These are phyloP conservation scores for Scaptomyza reducta DNA, from an alignment of 2,888 invertebrate species.

Conservation along the genomic window DNA sequence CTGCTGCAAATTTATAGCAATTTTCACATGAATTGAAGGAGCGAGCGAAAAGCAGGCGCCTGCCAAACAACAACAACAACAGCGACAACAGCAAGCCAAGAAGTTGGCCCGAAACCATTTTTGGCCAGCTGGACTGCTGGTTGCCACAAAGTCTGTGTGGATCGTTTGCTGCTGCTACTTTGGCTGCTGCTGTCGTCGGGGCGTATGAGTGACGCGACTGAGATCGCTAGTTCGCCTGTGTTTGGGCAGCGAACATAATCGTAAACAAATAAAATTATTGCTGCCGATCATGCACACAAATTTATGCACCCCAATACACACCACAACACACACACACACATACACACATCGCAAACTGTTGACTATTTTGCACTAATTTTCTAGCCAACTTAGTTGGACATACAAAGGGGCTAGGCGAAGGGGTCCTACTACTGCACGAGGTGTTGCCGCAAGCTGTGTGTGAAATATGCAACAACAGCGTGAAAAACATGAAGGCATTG, in stretches of 20 bases:
- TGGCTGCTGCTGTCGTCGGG: conserved; percentile 71
- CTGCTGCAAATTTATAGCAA: conserved; percentile 76
- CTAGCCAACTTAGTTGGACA: conserved; percentile 37
- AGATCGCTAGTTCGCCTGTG: conserved; percentile 70
- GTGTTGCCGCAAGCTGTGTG: conserved; percentile 80
- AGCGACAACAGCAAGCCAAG: conserved; percentile 20
- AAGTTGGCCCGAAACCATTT: conserved; percentile 25
- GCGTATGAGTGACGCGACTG: conserved; percentile 76
- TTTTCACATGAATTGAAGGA: conserved; percentile 78
- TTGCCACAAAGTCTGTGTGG: conserved; percentile 64
- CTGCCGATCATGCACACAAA: conserved; percentile 80
- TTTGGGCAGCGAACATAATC: conserved; percentile 78
- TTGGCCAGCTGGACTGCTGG: conserved; percentile 39
- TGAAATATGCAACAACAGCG: conserved; percentile 79
- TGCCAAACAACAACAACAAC: conserved; percentile 48
- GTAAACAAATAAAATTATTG: conserved; percentile 81
- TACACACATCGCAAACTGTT: conserved; percentile 6
- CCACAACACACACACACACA: conserved; percentile 15
- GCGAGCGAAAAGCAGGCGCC: conserved; percentile 66
- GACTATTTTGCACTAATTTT: conserved; percentile 75
- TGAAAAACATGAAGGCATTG: conserved; percentile 75
- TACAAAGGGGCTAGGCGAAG: background rate
- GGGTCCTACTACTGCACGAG: conserved; percentile 45
- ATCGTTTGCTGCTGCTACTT: conserved; percentile 14
- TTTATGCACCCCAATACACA: conserved; percentile 66